phyloP scores from a whole-genome alignment of 35 echinoderm and acorn worm species.

The Stichopus chloronotus region DNA sequence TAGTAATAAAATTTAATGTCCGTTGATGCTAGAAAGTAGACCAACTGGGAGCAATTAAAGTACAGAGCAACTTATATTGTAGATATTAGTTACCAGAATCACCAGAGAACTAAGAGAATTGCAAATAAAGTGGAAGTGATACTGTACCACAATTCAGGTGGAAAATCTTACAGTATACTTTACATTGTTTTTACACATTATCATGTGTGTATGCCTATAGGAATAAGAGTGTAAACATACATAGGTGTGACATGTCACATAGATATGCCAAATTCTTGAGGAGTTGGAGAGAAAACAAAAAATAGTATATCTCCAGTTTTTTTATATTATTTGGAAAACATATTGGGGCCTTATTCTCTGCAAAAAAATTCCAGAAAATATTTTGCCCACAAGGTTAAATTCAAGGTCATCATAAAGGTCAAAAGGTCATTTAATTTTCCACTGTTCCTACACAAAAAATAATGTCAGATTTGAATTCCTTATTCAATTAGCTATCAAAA shows the following conservation, averaged over 20 bases:
- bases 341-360: conserved; percentile 9
- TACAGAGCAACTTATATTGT: no score
- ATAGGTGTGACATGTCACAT: not conserved
- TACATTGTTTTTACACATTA: conserved; percentile 1
- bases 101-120: not conserved
- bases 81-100: not conserved
- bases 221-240: conserved; percentile 5
- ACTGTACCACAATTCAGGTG: not conserved
- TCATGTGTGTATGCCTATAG: not conserved
- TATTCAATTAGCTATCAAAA: not conserved
- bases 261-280: not conserved
- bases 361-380: not conserved
- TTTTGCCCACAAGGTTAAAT: not conserved
- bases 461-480: not conserved
- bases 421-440: no score
- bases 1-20: not conserved
- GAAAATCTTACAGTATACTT: not conserved
- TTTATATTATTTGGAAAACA: not conserved
- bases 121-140: not conserved
- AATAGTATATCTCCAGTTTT: no score
- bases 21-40: no score
- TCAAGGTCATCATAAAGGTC: not conserved
- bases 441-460: not conserved
- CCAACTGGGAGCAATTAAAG: no score
- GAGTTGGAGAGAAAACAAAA: not conserved